Conservation (phyloP, 2,113 vertebrate species). For the Cnemophilus loriae region DNA sequence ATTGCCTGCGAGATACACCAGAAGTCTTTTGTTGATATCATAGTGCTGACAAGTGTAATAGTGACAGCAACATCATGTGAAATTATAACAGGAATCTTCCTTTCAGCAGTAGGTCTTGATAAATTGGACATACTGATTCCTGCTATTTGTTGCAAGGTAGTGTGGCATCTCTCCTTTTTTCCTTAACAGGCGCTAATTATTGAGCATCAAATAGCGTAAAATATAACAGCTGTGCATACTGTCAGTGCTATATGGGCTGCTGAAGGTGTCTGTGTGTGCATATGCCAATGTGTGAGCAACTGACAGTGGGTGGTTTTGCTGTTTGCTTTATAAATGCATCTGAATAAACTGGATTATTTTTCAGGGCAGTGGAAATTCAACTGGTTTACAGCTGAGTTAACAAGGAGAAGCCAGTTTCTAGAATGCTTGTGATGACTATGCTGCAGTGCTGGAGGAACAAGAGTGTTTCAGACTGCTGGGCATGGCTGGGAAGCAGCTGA, state of each 20-base stretch:
- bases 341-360: constrained; percentile 44
- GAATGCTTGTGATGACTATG: neutral
- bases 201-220: constrained; percentile 86
- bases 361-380: constrained; percentile 31
- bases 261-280: constrained; percentile 68
- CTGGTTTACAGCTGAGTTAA: constrained; percentile 33
- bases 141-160: constrained; percentile 66
- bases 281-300: constrained; percentile 70
- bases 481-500: neutral
- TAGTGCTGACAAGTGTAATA: constrained; percentile 75
- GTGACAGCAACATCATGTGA: constrained; percentile 77
- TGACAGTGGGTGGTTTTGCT: constrained; percentile 80
- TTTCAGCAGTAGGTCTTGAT: constrained; percentile 60
- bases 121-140: constrained; percentile 64
- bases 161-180: constrained; percentile 53
- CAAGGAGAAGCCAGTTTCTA: neutral
- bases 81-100: constrained; percentile 73
- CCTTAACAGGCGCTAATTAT: constrained; percentile 82
- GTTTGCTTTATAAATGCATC: constrained; percentile 56
- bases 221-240: constrained; percentile 80
- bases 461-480: neutral
- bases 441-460: neutral
- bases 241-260: constrained; percentile 79
- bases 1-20: constrained; percentile 38
- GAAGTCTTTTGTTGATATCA: constrained; percentile 75